phyloP scores from a whole-genome alignment of 2,797 vertebrate species.

The Momotus momota region DNA sequence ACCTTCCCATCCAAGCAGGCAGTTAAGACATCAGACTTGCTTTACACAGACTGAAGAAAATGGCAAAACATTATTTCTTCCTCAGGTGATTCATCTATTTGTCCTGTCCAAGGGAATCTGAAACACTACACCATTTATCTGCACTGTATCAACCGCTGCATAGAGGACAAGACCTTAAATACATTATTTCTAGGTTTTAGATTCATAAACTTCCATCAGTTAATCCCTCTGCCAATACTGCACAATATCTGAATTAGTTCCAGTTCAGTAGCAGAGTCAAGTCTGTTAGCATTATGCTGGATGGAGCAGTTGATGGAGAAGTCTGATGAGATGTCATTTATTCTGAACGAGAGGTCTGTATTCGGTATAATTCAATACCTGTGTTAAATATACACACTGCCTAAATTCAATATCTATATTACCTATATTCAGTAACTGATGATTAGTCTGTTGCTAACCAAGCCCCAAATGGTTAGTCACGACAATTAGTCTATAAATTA shows the following conservation, averaged over 20 bases:
- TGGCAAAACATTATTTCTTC: background rate
- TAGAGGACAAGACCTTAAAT: background rate
- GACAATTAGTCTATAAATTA: conserved; percentile 8
- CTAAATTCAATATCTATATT: background rate
- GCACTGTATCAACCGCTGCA: background rate
- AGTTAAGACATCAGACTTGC: background rate
- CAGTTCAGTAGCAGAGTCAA: background rate
- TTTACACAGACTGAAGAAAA: background rate
- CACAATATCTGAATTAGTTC: background rate
- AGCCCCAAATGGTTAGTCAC: background rate
- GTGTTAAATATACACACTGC: background rate
- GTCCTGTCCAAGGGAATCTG: background rate
- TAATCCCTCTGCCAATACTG: background rate
- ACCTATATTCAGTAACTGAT: background rate
- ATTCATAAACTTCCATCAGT: background rate
- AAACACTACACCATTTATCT: background rate
- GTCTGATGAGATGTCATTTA: background rate
- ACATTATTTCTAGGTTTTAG: background rate
- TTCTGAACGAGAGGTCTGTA: background rate
- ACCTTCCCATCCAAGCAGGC: background rate
- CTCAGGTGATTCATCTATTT: background rate
- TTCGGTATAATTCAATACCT: background rate
- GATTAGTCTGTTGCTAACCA: background rate
- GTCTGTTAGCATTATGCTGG: background rate
- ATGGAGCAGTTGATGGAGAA: background rate